Evolutionary conservation across 2,888 invertebrate genomes (phyloP).

Genomic region (Lasioglossum lativentre): DNA sequence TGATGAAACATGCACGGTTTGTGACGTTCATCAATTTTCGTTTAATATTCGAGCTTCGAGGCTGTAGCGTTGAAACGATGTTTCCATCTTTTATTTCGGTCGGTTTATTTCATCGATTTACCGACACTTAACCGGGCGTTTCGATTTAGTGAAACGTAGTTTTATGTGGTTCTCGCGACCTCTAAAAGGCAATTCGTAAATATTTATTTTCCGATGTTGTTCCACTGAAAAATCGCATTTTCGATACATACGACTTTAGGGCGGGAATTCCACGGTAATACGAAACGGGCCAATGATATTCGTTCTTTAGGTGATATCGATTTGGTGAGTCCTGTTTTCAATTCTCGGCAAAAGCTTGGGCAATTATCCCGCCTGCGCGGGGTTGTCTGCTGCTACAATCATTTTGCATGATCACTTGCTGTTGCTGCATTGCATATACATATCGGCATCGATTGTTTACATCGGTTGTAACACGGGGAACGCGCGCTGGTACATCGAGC

Average conservation of each 20-base stretch:
- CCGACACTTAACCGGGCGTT: background rate
- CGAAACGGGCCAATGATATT: slow-evolving; percentile 64
- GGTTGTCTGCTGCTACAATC: slow-evolving; percentile 37
- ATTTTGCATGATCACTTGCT: slow-evolving; percentile 62
- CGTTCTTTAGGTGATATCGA: slow-evolving; percentile 68
- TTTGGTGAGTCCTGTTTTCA: slow-evolving; percentile 69
- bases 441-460: slow-evolving; percentile 66
- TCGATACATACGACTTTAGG: slow-evolving; percentile 35
- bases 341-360: slow-evolving; percentile 63
- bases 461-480: slow-evolving; percentile 54
- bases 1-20: background rate
- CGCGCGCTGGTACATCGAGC: slow-evolving; percentile 33
- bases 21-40: background rate
- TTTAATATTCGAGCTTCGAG: background rate
- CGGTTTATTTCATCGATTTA: background rate
- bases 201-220: background rate
- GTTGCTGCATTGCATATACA: slow-evolving; percentile 46
- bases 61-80: background rate
- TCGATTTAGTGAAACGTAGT: background rate
- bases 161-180: background rate
- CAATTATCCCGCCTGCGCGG: slow-evolving; percentile 57
- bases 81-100: slow-evolving; percentile 1
- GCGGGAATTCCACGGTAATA: slow-evolving; percentile 53
- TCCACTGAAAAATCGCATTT: background rate
- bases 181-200: slow-evolving; percentile 7